Conservation (phyloP, 2,888 invertebrate genomes). For the Elaeidobius kamerunicus region DNA sequence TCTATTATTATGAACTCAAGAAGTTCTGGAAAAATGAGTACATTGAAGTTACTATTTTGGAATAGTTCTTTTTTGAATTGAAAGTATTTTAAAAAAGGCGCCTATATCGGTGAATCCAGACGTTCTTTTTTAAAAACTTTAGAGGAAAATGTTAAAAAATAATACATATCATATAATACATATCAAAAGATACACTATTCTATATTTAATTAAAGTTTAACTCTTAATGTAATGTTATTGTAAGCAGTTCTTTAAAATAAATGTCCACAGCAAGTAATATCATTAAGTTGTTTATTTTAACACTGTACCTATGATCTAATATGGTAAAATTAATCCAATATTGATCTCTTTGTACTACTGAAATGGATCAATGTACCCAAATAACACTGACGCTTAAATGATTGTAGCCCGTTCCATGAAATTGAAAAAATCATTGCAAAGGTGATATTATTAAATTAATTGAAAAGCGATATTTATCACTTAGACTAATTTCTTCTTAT, state of each 20-base stretch:
- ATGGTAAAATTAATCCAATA: too few species aligned
- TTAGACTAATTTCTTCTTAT: too few species aligned
- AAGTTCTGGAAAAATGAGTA: too few species aligned
- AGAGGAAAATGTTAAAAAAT: conserved; percentile 31
- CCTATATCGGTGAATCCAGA: conserved; percentile 13
- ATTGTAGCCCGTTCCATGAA: too few species aligned
- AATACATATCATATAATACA: conserved; percentile 49
- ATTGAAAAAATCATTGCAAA: too few species aligned
- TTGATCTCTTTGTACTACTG: too few species aligned
- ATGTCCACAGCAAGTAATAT: conserved; percentile 48
- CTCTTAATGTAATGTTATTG: conserved; percentile 45
- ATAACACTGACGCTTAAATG: too few species aligned
- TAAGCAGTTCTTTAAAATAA: conserved; percentile 48
- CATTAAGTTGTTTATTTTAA: conserved; percentile 7
- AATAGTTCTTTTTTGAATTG: conserved; percentile 21
- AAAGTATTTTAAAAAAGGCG: conserved; percentile 17
- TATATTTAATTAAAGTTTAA: conserved; percentile 30
- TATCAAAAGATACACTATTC: too few species aligned
- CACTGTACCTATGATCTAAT: too few species aligned
- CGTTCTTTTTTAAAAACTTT: conserved; percentile 12
- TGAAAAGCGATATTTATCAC: too few species aligned
- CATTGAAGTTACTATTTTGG: conserved; percentile 18
- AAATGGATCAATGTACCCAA: too few species aligned
- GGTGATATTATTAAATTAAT: too few species aligned
- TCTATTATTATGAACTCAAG: not conserved